These are phyloP conservation scores for Diarsia dahlii DNA, from an alignment of 2,888 invertebrate genomes.

Conservation along the genomic window DNA sequence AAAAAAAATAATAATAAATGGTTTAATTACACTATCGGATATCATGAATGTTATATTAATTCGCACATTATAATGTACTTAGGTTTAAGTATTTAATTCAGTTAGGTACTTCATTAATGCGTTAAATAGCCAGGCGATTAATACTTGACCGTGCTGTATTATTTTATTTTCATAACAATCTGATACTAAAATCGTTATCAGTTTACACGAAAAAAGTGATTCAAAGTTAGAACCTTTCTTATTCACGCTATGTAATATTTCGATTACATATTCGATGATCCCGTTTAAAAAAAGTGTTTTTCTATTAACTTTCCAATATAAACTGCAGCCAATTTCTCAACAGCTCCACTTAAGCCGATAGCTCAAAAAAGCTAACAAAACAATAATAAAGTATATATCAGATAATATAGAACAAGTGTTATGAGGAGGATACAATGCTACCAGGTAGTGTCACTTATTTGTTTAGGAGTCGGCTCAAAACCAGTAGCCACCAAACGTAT, in stretches of 20 bases:
- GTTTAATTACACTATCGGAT: background rate
- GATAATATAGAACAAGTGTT: conserved; percentile 89
- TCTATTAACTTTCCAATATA: background rate
- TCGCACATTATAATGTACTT: conserved; percentile 22
- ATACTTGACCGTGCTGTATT: background rate
- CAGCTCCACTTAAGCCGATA: conserved; percentile 33
- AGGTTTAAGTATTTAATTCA: conserved; percentile 22
- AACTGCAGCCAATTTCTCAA: conserved; percentile 39
- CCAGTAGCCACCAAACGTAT: conserved; percentile 88
- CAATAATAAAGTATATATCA: conserved; percentile 81
- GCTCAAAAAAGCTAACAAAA: conserved; percentile 44
- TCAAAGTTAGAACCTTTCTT: background rate
- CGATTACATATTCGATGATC: background rate
- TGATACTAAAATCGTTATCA: conserved; percentile 20
- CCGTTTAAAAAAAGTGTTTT: background rate
- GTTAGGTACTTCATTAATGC: conserved; percentile 18
- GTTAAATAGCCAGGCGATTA: conserved; percentile 1
- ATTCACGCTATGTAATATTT: background rate
- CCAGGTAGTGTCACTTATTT: conserved; percentile 89
- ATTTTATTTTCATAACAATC: conserved; percentile 10
- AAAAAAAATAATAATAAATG: too few relatives aligned
- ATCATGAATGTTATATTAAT: conserved; percentile 24
- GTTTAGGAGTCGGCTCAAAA: conserved; percentile 89
- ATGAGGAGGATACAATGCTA: conserved; percentile 85
- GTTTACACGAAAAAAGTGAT: conserved; percentile 15